phyloP scores from a whole-genome alignment of 2,113 vertebrate species.

The Lepisosteus osseus region DNA sequence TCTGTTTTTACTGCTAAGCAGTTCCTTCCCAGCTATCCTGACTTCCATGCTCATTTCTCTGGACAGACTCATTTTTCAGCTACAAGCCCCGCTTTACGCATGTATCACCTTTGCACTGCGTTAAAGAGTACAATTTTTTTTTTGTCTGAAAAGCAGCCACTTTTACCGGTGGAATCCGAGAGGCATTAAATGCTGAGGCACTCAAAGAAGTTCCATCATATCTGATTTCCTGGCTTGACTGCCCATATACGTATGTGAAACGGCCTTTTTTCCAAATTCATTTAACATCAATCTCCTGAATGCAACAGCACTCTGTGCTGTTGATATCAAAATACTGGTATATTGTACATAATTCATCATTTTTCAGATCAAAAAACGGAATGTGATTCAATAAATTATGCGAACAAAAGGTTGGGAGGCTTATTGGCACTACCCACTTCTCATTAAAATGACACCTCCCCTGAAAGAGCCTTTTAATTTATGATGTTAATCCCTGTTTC shows the following conservation, averaged over 20 bases:
- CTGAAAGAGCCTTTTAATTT: constrained; percentile 40
- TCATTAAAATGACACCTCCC: constrained; percentile 38
- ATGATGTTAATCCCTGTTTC: constrained; percentile 35
- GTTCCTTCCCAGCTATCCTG: too few species aligned
- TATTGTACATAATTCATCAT: constrained; percentile 28
- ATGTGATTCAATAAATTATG: constrained; percentile 20
- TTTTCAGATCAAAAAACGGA: not conserved
- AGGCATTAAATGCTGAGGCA: too few species aligned
- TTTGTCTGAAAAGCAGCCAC: not conserved
- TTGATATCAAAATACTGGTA: constrained; percentile 9
- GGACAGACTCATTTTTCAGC: too few species aligned
- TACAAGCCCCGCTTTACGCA: not conserved
- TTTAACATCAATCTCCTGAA: constrained; percentile 26
- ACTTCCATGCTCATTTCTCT: too few species aligned
- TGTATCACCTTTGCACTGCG: not conserved
- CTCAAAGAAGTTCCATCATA: too few species aligned
- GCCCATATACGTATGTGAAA: constrained; percentile 16
- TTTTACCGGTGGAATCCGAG: too few species aligned
- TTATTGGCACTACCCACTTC: constrained; percentile 39
- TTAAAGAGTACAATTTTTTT: not conserved
- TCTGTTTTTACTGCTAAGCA: too few species aligned
- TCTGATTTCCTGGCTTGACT: not conserved
- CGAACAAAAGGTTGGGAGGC: constrained; percentile 30
- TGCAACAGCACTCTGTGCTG: constrained; percentile 6
- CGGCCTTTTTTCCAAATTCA: constrained; percentile 25